phyloP scores from a whole-genome alignment of 2,888 invertebrate species.

The Boloria euphrosyne region DNA sequence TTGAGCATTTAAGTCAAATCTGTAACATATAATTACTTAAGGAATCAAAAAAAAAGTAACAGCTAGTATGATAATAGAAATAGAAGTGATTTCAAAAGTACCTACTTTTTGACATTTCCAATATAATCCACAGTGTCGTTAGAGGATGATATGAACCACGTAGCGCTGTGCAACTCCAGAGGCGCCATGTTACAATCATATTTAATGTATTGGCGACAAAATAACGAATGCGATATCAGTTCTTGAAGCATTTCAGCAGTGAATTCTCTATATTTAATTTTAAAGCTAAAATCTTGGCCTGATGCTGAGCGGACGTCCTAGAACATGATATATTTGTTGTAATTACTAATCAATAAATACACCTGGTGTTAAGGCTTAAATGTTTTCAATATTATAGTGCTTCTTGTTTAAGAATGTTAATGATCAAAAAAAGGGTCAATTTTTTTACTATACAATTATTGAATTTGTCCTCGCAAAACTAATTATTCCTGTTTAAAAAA shows the following conservation, averaged over 20 bases:
- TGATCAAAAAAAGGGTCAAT: too few relatives aligned
- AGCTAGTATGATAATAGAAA: too few relatives aligned
- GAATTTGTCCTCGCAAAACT: too few relatives aligned
- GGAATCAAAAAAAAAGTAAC: too few relatives aligned
- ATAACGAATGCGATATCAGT: slow-evolving; percentile 92
- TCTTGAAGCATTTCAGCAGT: slow-evolving; percentile 95
- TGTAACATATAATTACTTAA: too few relatives aligned
- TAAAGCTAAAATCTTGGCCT: slow-evolving; percentile 91
- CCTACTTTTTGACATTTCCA: slow-evolving; percentile 90
- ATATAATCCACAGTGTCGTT: slow-evolving; percentile 91
- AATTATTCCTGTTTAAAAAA: too few relatives aligned
- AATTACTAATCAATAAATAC: too few relatives aligned
- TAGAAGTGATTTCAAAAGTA: background rate
- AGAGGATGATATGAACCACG: slow-evolving; percentile 93
- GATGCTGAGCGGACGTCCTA: slow-evolving; percentile 90
- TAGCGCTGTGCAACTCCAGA: slow-evolving; percentile 91
- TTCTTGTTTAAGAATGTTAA: too few relatives aligned
- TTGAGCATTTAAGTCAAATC: too few relatives aligned
- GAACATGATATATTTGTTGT: slow-evolving; percentile 22
- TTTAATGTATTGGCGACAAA: slow-evolving; percentile 94
- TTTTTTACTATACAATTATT: too few relatives aligned
- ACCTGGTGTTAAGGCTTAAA: too few relatives aligned
- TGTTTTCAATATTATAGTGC: too few relatives aligned
- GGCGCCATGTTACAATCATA: slow-evolving; percentile 96
- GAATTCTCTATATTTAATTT: slow-evolving; percentile 94